A percentile compares a stretch with the other conserved stretches of the same genome.
Evolutionary conservation across 2,797 vertebrate species (phyloP).

Genomic region (Botia kubotai): DNA sequence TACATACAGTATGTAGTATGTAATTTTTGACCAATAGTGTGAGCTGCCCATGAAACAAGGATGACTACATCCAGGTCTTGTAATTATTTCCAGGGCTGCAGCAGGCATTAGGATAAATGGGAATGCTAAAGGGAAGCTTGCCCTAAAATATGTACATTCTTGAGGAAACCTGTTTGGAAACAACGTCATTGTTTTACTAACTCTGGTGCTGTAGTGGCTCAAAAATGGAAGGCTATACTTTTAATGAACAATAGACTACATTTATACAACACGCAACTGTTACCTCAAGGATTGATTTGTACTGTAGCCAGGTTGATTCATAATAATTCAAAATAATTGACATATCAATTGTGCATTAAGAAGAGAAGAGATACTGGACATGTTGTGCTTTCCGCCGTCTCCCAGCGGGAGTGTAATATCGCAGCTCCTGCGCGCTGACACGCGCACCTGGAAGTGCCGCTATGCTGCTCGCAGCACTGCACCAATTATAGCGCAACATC

Average conservation of each 20-base stretch:
- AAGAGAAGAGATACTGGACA: conserved; percentile 56
- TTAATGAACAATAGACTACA: background rate
- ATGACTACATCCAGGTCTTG: background rate
- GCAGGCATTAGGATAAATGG: background rate
- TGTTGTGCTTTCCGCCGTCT: conserved; percentile 68
- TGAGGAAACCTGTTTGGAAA: background rate
- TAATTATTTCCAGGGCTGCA: background rate
- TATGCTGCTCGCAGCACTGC: conserved; percentile 76
- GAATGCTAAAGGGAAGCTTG: background rate
- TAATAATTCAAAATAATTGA: no score
- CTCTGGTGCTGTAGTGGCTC: no score
- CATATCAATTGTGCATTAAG: no score
- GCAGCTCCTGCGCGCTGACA: conserved; percentile 68
- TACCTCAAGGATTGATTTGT: no score
- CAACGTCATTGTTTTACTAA: background rate
- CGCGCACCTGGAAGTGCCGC: conserved; percentile 81
- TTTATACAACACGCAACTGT: no score
- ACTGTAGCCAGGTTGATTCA: no score
- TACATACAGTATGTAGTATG: no score
- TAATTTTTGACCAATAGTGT: background rate
- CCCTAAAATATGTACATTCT: background rate
- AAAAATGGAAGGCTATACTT: background rate
- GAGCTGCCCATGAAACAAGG: background rate
- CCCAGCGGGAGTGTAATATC: conserved; percentile 62
- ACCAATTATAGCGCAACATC: conserved; percentile 89